Evolutionary conservation across 1,140 invertebrate species (phyloP), one percentile per base, ranked within the genome.

Genomic region (Drosophila malerkotliana): DNA sequence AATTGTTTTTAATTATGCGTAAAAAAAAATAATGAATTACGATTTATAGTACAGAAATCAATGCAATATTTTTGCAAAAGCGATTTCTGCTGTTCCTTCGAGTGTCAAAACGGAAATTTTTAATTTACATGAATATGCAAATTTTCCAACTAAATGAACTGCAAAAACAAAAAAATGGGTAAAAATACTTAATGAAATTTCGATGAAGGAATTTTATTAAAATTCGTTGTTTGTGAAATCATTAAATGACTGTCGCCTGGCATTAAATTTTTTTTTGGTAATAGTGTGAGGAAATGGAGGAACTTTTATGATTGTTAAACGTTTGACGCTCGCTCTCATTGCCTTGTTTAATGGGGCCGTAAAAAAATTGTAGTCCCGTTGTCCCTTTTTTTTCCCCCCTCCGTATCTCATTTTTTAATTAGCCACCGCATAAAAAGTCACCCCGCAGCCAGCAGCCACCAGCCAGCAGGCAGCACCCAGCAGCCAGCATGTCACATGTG

Each of bases 121-220:
- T 79, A 79, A 83, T 83, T 83, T 83, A 79, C 80, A 83, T 83
- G 80, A 78, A 79, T 84, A 77, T 80, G 80, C 77, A 85, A 69
- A 85, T 68, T 80, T 62, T 59, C 24, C 45, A 68, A 62, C 62
- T 59, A 84, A 84, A 84, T 83, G 76, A 83, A 76, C 64, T 78
- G 56, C n/a, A 32, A 15, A 34, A 1, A 44, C n/a, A 37, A 59
- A 72, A 60, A 61, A 54, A 39, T 14, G 45, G 39, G 34, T 26
- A 54, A 34, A 34, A 58, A 77, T 68, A 52, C 61, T 59, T 77
- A 64, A 79, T 69, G 74, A 71, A 69, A 82, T 71, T 62, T 49
- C 71, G 71, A 75, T 79, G 75, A 44, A 44, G 59, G 73, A 63
- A 60, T 67, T 67, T n/a, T 26, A 30, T 59, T 34, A 48, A 37